Evolutionary conservation across 1,140 invertebrate genomes (phyloP).

Genomic region (Cyphomyrmex costatus): DNA sequence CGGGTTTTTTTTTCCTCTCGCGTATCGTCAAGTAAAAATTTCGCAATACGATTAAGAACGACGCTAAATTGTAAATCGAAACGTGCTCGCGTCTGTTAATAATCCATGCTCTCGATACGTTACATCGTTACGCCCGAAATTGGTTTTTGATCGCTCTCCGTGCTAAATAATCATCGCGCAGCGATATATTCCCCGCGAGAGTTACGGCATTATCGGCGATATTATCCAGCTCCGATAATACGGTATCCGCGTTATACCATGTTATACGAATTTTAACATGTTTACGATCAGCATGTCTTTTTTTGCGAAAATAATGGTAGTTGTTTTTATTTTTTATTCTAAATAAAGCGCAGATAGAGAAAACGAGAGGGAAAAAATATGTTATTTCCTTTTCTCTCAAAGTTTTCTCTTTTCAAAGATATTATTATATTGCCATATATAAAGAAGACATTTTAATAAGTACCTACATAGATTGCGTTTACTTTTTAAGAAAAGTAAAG

Average conservation of each 20-base stretch:
- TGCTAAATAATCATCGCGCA: constrained; percentile 59
- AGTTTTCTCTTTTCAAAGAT: not conserved
- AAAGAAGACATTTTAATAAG: constrained; percentile 1
- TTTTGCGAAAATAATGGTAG: not conserved
- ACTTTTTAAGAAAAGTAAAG: constrained; percentile 7
- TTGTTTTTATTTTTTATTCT: not conserved
- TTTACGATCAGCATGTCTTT: constrained; percentile 44
- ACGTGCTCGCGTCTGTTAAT: constrained; percentile 53
- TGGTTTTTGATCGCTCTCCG: constrained; percentile 60
- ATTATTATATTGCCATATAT: not conserved
- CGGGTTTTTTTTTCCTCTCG: not conserved
- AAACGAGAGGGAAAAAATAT: not conserved
- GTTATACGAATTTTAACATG: constrained; percentile 60
- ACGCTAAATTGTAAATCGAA: constrained; percentile 28
- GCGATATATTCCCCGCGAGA: constrained; percentile 57
- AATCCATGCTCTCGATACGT: constrained; percentile 60
- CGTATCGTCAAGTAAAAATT: constrained; percentile 15
- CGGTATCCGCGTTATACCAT: constrained; percentile 52
- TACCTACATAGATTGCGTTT: constrained; percentile 13
- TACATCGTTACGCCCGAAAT: constrained; percentile 57
- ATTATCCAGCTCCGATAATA: constrained; percentile 60
- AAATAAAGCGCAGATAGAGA: not conserved
- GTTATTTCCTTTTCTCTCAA: not conserved
- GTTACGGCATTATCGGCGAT: constrained; percentile 64
- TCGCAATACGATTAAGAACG: constrained; percentile 50